Percentiles rank a stretch among this genome's conserved stretches.
Evolutionary conservation across 2,113 vertebrate genomes (phyloP).

Genomic region (Heterochromis multidens): DNA sequence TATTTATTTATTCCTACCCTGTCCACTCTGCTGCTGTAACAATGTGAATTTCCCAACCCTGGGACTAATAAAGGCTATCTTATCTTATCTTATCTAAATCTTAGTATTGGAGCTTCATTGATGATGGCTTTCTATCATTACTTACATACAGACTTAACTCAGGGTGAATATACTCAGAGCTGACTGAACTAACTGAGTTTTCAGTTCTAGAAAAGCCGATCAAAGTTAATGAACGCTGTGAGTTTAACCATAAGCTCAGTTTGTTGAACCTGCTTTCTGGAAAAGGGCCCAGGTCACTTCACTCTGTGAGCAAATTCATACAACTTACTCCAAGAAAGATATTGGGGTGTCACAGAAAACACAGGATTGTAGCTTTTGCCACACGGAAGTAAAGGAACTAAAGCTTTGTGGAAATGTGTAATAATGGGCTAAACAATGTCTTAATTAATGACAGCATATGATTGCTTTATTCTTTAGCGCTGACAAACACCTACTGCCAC

Average conservation of each 20-base stretch:
- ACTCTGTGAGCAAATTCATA: not conserved
- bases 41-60: no score
- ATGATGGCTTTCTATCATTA: not conserved
- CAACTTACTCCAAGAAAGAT: not conserved
- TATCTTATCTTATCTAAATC: no score
- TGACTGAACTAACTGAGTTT: no score
- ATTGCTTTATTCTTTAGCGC: not conserved
- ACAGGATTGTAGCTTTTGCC: not conserved
- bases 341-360: not conserved
- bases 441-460: not conserved
- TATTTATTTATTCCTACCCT: no score
- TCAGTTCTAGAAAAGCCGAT: not conserved
- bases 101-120: not conserved
- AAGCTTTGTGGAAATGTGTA: not conserved
- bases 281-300: no score
- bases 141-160: not conserved
- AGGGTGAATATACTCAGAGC: not conserved
- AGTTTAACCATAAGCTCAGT: no score
- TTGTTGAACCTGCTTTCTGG: no score
- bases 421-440: slow-evolving; percentile 11
- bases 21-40: no score
- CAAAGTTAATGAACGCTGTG: not conserved
- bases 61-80: no score
- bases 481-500: not conserved
- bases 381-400: not conserved